phyloP scores from a whole-genome alignment of 2,797 vertebrate genomes.

The Rachycentron canadum region DNA sequence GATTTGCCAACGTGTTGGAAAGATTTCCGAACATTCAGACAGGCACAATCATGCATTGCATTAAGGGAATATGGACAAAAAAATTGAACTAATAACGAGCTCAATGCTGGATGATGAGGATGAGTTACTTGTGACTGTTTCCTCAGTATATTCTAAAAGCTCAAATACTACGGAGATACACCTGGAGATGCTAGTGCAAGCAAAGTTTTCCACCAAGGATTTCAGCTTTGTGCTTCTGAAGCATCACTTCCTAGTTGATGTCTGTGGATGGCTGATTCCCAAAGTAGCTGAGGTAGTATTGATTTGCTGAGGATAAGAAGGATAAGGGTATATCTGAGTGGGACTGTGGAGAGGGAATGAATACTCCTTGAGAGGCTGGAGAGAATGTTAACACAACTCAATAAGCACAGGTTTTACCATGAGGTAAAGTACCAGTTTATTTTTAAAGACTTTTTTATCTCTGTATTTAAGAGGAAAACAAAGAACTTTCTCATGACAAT shows the following conservation, averaged over 20 bases:
- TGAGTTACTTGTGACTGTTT: constrained; percentile 29
- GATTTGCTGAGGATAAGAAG: constrained; percentile 78
- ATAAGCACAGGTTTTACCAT: constrained; percentile 54
- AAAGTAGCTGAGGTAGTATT: constrained; percentile 79
- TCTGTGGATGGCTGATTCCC: constrained; percentile 75
- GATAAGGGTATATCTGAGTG: constrained; percentile 72
- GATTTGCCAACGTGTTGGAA: constrained; percentile 28
- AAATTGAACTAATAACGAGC: constrained; percentile 19
- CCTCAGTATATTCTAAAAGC: constrained; percentile 34
- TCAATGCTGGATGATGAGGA: constrained; percentile 12
- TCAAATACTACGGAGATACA: constrained; percentile 48
- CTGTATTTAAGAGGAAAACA: constrained; percentile 37
- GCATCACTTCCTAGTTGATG: constrained; percentile 67
- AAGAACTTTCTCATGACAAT: constrained; percentile 29
- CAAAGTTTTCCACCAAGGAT: constrained; percentile 72
- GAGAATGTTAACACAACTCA: constrained; percentile 68
- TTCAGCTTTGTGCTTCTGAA: constrained; percentile 71
- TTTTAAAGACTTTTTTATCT: constrained; percentile 55
- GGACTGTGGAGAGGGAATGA: constrained; percentile 62
- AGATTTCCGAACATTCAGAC: constrained; percentile 33
- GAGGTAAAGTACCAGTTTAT: constrained; percentile 55
- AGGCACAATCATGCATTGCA: constrained; percentile 9
- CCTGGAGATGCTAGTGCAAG: constrained; percentile 62
- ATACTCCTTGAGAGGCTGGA: constrained; percentile 58
- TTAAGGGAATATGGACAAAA: constrained; percentile 3